Conservation (phyloP, 2,113 vertebrate species). For the Nothoprocta perdicaria region DNA sequence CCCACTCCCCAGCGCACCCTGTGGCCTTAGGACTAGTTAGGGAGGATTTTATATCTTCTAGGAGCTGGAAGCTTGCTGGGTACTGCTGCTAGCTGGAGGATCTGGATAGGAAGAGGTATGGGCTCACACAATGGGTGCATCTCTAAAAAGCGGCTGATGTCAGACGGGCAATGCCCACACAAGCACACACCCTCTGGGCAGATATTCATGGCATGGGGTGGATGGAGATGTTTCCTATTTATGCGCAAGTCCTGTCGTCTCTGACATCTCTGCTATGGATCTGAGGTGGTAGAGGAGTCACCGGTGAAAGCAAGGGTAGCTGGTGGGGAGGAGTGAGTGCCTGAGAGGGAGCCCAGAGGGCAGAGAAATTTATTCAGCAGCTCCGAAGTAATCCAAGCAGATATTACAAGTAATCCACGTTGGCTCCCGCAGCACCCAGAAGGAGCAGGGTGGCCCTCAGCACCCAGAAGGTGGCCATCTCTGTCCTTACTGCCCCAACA, state of each 20-base stretch:
- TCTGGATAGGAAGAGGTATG: not conserved
- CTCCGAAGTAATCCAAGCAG: not conserved
- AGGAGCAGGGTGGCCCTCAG: no score
- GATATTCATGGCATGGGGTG: constrained; percentile 49
- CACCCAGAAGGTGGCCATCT: not conserved
- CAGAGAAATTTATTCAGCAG: not conserved
- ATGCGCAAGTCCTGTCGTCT: constrained; percentile 15
- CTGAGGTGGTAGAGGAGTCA: not conserved
- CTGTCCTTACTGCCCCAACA: fast-evolving
- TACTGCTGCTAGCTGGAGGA: not conserved
- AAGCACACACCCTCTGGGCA: not conserved
- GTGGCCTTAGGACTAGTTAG: not conserved
- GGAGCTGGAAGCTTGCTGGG: not conserved
- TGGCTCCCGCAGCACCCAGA: not conserved
- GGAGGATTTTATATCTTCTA: not conserved
- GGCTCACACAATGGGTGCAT: fast-evolving
- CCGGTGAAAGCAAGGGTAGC: not conserved
- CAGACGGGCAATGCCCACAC: not conserved
- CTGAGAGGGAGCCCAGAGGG: not conserved
- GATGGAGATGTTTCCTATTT: constrained; percentile 23
- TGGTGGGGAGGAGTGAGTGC: not conserved
- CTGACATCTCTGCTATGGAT: not conserved
- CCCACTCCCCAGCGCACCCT: not conserved
- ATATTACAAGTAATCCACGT: fast-evolving
- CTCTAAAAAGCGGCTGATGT: not conserved